Conservation (phyloP, 2,888 invertebrate species). For the Eupithecia abbreviata region DNA sequence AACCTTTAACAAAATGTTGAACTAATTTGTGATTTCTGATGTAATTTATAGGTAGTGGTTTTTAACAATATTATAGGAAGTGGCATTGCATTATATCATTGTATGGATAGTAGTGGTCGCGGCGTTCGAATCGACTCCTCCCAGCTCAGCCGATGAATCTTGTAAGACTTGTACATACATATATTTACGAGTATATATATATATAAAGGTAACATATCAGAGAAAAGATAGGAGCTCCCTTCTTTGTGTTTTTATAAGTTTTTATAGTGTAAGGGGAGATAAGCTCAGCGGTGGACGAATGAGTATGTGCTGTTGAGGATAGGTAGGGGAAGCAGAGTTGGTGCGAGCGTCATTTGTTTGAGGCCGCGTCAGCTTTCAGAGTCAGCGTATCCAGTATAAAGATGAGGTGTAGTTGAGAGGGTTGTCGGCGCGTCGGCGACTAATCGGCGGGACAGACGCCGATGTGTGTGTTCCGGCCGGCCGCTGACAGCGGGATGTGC, state of each 20-base stretch:
- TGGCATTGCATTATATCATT: not conserved
- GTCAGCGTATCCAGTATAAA: not conserved
- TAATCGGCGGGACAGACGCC: constrained; percentile 92
- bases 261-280: too few species aligned
- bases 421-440: constrained; percentile 38
- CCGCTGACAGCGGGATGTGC: constrained; percentile 74
- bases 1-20: not conserved
- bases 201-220: not conserved
- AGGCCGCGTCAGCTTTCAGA: not conserved
- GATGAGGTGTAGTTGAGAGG: not conserved
- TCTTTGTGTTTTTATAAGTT: not conserved
- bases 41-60: not conserved
- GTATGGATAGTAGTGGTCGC: not conserved
- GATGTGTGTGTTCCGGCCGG: constrained; percentile 89
- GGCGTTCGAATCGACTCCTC: not conserved
- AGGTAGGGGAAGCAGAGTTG: not conserved
- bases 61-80: too few species aligned
- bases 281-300: not conserved
- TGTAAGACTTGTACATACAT: not conserved
- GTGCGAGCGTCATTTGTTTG: not conserved
- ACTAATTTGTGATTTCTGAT: not conserved
- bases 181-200: too few species aligned
- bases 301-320: not conserved
- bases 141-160: not conserved
- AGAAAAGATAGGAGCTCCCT: not conserved